A percentile compares a stretch with the other conserved stretches of the same genome.
Conservation (phyloP, 2,888 invertebrate genomes). For the Drosophila helvetica region DNA sequence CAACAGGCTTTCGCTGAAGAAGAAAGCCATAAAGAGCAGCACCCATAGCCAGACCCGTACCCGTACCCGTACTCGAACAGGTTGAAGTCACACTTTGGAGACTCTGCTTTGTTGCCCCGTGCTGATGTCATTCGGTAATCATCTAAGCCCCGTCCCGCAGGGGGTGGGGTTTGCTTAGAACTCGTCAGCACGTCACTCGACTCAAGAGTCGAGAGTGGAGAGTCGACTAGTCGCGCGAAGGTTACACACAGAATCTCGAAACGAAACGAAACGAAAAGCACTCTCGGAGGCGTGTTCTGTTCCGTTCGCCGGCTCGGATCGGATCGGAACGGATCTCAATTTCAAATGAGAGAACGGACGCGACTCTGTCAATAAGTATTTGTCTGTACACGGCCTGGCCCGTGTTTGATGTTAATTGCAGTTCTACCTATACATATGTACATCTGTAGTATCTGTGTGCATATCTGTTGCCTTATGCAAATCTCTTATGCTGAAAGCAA, state of each 20-base stretch:
- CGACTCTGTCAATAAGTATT: constrained; percentile 58
- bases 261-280: constrained; percentile 35
- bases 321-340: constrained; percentile 24
- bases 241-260: constrained; percentile 53
- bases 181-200: constrained; percentile 51
- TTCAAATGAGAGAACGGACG: constrained; percentile 31
- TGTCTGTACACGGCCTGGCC: constrained; percentile 23
- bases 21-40: constrained; percentile 31
- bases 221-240: constrained; percentile 48
- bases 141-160: constrained; percentile 45
- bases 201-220: neutral
- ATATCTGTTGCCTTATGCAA: constrained; percentile 30
- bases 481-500: constrained; percentile 31
- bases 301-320: neutral
- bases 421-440: constrained; percentile 13
- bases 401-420: constrained; percentile 38
- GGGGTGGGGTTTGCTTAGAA: constrained; percentile 42
- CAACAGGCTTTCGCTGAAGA: constrained; percentile 55
- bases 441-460: neutral
- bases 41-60: constrained; percentile 4
- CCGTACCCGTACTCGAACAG: neutral
- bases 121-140: constrained; percentile 74
- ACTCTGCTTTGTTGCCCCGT: constrained; percentile 13
- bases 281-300: constrained; percentile 46
- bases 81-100: constrained; percentile 24